Percentiles rank a stretch among this genome's conserved stretches.
These are phyloP conservation scores for Cynopterus sphinx DNA, from an alignment of 2,797 vertebrate species.

Conservation along the genomic window DNA sequence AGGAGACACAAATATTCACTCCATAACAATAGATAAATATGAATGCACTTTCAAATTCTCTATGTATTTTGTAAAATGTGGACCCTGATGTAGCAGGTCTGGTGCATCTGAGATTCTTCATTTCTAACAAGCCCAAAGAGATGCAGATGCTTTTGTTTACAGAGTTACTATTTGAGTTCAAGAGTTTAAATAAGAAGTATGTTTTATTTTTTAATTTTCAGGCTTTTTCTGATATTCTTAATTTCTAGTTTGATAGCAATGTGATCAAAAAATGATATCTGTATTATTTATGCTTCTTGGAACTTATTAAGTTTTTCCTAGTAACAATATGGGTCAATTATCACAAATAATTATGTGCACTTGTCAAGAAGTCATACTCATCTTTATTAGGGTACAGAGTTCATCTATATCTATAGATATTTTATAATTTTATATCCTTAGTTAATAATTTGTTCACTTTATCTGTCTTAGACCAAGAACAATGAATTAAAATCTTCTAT, in stretches of 20 bases:
- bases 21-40: background rate
- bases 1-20: background rate
- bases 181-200: background rate
- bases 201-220: background rate
- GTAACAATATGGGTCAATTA: background rate
- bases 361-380: background rate
- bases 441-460: constrained; percentile 43
- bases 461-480: background rate
- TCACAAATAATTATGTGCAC: background rate
- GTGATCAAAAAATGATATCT: background rate
- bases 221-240: background rate
- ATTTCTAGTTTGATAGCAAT: constrained; percentile 22
- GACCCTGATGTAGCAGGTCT: background rate
- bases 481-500: background rate
- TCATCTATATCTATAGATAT: background rate
- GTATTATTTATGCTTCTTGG: constrained; percentile 1
- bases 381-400: background rate
- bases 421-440: background rate
- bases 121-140: background rate
- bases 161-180: background rate
- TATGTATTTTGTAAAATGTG: background rate
- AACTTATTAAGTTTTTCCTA: background rate
- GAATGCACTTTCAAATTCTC: background rate
- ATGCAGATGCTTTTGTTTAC: background rate
- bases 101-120: background rate